Base-by-base conservation (phyloP, 1,140 invertebrate genomes). In the Stratiolaelaps scimitus region DNA sequence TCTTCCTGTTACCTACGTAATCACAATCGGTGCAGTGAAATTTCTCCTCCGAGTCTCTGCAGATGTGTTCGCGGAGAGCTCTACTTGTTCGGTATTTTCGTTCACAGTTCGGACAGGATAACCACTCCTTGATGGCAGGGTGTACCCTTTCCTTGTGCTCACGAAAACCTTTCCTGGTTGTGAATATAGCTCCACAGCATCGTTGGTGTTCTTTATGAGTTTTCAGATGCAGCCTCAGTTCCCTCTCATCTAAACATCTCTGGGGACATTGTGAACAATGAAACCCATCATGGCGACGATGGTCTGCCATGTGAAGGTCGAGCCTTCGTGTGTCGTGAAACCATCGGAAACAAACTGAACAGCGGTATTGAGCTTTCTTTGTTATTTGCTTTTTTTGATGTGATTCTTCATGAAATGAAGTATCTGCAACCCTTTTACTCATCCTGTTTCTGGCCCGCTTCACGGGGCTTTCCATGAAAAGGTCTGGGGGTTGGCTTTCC, bases 61-160 rank as follows among this genome's bases (percentile, higher is more conserved):
- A 60, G 53, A 15, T 2, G 34, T 60, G 53, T 29, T 60, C 53
- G 26, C 53, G 17, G 53, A 60, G 20, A 60, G 53, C 53, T 2
- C 53, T 26, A 17, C 34, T 15, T 20, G 53, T 60, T 60, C 23
- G 17, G 23, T 29, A 60, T 26, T 23, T 34, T 17, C 34, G 26
- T 23, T 26, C 17, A 23, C 53, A 60, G 17, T 10, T 23, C 2
- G 26, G 15, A 26, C 53, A 60, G 15, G 13, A 26, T 26, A 60
- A 34, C 53, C 53, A 60, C 53, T 60, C 53, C 10, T 2, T 60
- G 15, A 60, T 26, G 34, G 53, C 53, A 60, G 10, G 17, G 10
- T 60, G 53, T 6, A 23, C 20, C 26, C 26, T 34, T 60, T 60
- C 53, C 23, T 60, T 60, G 10, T 60, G 53, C 53, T 60, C 53